Evolutionary conservation across 2,888 invertebrate genomes (phyloP).

Genomic region (Dermolepida albohirtum): DNA sequence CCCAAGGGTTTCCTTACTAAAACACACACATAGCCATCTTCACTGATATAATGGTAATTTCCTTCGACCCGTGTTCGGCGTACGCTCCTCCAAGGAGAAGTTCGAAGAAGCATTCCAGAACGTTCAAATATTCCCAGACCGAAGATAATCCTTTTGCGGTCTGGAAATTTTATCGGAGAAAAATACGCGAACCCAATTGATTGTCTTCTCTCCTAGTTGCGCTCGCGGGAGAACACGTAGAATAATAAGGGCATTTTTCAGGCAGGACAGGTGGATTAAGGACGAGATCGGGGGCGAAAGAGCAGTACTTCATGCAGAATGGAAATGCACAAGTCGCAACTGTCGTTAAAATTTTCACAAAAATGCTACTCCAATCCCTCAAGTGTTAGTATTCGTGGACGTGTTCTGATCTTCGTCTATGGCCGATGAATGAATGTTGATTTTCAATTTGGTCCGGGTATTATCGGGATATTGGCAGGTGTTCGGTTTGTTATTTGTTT

Average conservation of each 20-base stretch:
- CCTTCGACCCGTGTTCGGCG: slow-evolving; percentile 3
- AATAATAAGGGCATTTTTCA: slow-evolving; percentile 38
- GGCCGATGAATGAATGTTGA: slow-evolving; percentile 27
- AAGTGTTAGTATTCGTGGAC: slow-evolving; percentile 25
- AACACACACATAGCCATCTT: slow-evolving; percentile 15
- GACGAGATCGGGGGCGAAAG: neutral
- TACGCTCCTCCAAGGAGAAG: neutral
- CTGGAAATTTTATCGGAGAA: slow-evolving; percentile 32
- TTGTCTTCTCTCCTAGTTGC: slow-evolving; percentile 30
- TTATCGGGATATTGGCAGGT: slow-evolving; percentile 13
- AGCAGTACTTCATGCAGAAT: neutral
- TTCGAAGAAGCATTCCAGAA: slow-evolving; percentile 17
- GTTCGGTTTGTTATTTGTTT: too few relatives aligned
- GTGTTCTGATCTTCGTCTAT: slow-evolving; percentile 12
- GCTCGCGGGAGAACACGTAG: slow-evolving; percentile 28
- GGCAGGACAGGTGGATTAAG: neutral
- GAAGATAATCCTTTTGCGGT: slow-evolving; percentile 37
- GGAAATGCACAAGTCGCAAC: slow-evolving; percentile 13
- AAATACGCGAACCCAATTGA: slow-evolving; percentile 34
- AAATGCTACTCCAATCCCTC: neutral
- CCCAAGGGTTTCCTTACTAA: slow-evolving; percentile 18
- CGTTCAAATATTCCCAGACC: slow-evolving; percentile 31
- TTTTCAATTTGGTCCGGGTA: slow-evolving; percentile 32
- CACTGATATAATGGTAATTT: slow-evolving; percentile 33
- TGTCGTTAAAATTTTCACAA: slow-evolving; percentile 23